Evolutionary conservation across 2,888 invertebrate species (phyloP).

Genomic region (Calameuta idolon): DNA sequence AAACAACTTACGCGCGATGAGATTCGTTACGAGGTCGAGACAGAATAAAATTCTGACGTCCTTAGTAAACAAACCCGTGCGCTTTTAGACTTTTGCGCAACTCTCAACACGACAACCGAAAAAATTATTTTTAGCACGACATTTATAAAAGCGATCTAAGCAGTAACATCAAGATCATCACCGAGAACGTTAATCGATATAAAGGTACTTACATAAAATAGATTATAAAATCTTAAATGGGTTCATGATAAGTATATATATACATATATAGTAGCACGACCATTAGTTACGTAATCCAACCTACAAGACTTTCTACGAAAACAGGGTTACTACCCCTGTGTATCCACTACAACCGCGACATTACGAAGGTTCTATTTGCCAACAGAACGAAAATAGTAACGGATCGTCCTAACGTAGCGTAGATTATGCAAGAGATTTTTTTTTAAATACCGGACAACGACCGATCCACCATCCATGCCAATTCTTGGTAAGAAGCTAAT

Average conservation of each 20-base stretch:
- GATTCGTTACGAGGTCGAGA: background rate
- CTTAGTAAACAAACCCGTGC: background rate
- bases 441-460: conserved; percentile 24
- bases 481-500: background rate
- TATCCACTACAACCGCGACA: conserved; percentile 9
- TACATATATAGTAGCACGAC: background rate
- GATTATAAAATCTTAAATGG: too few species aligned
- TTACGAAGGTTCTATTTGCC: conserved; percentile 20
- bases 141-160: background rate
- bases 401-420: conserved; percentile 21
- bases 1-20: background rate
- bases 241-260: too few species aligned
- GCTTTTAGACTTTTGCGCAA: background rate
- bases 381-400: conserved; percentile 28
- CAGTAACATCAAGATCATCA: background rate
- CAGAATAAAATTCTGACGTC: background rate
- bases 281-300: background rate
- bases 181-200: too few species aligned
- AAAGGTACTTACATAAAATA: too few species aligned
- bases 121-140: background rate
- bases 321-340: conserved; percentile 1
- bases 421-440: conserved; percentile 25
- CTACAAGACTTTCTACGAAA: conserved; percentile 7
- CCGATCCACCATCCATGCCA: conserved; percentile 8
- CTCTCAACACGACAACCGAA: background rate